Evolutionary conservation across 2,888 invertebrate species (phyloP), one percentile per base, ranked within the genome.

Genomic region (Pinctada fucata): DNA sequence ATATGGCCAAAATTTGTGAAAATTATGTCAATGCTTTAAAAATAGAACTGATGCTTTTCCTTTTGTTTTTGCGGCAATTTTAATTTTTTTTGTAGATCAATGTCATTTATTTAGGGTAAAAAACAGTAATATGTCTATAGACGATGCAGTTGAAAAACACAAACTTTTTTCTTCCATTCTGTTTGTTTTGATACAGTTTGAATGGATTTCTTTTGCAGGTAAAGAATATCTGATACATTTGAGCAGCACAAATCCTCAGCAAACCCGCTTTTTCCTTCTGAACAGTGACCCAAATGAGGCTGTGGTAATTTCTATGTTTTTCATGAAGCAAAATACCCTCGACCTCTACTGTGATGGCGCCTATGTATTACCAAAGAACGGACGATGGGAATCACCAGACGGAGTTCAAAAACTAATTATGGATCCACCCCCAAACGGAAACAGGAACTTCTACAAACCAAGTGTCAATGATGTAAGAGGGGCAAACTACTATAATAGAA

Each of bases 161-260:
- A 31, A 31, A 31, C 31, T 31, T 31, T 31, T 31, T 31, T 0
- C 31, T 31, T 31, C 31, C 31, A 31, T 31, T 31, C 31, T 31
- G 31, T 31, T 31, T 31, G 31, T 31, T 31, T 31, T 31, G 31
- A 31, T 31, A 31, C 31, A 31, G 31, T 31, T 31, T 31, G 31
- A 31, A 31, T 31, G 31, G 31, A 6, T 47, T 69, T 51, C n/a
- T 66, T 51, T 82, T 84, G 6, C 84, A 90, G 91, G 83, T 16
- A 76, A 87, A 52, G 84, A 85, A 10, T 89, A 85, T 77, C 80
- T 87, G 3, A 70, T 91, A 8, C 88, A 86, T 84, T 86, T 88
- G 76, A 88, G 90, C 1, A 88, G 91, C 77, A 88, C 88, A 0
- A 84, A 88, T 1, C 91, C 91, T 2, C 86, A 89, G 73, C 75